These are phyloP conservation scores for Archocentrus centrarchus DNA, from an alignment of 2,113 vertebrate genomes.

Conservation along the genomic window DNA sequence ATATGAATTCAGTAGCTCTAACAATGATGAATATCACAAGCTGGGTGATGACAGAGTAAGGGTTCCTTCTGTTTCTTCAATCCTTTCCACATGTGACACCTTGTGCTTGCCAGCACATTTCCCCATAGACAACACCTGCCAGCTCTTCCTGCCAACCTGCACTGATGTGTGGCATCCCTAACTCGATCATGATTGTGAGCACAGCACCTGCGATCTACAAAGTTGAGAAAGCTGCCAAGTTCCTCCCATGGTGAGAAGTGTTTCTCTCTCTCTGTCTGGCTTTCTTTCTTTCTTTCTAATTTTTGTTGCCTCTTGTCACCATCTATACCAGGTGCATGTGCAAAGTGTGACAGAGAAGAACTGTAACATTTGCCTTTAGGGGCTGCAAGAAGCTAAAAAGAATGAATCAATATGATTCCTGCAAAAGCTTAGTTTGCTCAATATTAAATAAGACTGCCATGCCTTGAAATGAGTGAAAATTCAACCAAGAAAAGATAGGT, in stretches of 20 bases:
- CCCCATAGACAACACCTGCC: constrained; percentile 57
- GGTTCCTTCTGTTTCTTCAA: constrained; percentile 53
- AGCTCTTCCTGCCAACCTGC: constrained; percentile 39
- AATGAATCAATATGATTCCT: neutral
- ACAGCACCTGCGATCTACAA: constrained; percentile 61
- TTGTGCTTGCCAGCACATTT: constrained; percentile 40
- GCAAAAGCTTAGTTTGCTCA: constrained; percentile 20
- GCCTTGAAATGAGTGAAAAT: constrained; percentile 14
- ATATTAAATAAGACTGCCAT: constrained; percentile 5
- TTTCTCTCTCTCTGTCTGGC: neutral
- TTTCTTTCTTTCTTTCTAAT: neutral
- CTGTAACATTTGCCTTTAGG: neutral
- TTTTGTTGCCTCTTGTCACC: constrained; percentile 4
- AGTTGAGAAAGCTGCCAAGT: constrained; percentile 45
- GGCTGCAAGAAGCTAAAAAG: constrained; percentile 7
- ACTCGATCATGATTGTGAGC: constrained; percentile 50
- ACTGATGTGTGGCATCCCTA: constrained; percentile 54
- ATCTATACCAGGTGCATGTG: constrained; percentile 23
- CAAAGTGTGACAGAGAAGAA: constrained; percentile 3
- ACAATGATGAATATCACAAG: constrained; percentile 46
- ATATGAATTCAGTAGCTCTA: constrained; percentile 17
- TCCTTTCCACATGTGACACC: constrained; percentile 40
- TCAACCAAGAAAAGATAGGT: neutral
- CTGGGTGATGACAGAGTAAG: constrained; percentile 38
- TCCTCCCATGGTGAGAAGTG: constrained; percentile 24